Evolutionary conservation across 2,888 invertebrate species (phyloP), one percentile per base, ranked within the genome.

Genomic region (Hedychridium roseum): DNA sequence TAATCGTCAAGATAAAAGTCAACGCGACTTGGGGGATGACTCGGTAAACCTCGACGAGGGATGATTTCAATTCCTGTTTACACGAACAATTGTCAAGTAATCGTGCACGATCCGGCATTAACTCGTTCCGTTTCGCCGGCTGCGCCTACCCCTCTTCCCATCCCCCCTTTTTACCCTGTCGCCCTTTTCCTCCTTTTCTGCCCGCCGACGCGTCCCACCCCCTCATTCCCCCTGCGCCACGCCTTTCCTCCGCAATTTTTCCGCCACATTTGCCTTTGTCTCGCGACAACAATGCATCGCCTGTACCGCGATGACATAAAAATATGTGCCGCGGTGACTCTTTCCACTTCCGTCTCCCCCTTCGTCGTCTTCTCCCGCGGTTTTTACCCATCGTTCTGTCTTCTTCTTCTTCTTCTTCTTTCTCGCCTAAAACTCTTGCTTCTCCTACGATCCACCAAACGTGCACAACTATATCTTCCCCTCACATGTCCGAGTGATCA

Each of bases 261-360:
- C 70, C 70, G 74, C 68, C 67, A 70, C 69, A 78, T 79, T 71
- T 78, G 76, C 71, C 69, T 82, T 63, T 74, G 75, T 64, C 78
- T 84, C 58, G 75, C 82, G 59, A 82, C 81, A 54, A 83, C 83
- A 60, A 77, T 76, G 74, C 73, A 68, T 69, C 71, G 68, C 66
- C 64, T 64, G 62, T 64, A 60, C 69, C 66, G 64, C 68, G 73
- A 73, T 76, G 76, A 76, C 76, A 73, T 76, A 73, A 76, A 77
- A 77, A 76, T 77, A 76, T 76, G 75, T 73, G 70, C 73, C 55
- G 52, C 59, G 60, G 64, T 66, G 55, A 55, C 59, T 62, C 62
- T 57, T 60, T 45, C 35, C 26, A 5, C 36, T 39, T 36, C 50
- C 34, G 43, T 46, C 54, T 52, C 43, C 36, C 30, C 45, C 38